A percentile compares a stretch with the other conserved stretches of the same genome.
Evolutionary conservation across 2,888 invertebrate species (phyloP).

Genomic region (Thelaira solivaga): DNA sequence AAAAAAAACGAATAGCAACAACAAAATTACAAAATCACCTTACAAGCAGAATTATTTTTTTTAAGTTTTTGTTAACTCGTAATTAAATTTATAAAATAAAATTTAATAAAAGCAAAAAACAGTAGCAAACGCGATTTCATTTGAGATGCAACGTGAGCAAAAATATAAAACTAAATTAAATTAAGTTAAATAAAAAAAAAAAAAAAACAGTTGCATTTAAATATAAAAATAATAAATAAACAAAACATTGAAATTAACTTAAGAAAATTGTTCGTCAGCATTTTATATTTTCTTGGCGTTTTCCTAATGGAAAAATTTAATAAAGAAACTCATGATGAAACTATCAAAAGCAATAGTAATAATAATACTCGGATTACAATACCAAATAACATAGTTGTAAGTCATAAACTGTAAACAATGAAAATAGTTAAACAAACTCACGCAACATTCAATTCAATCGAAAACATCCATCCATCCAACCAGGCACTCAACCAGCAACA

Average conservation of each 20-base stretch:
- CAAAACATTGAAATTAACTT: conserved; percentile 4
- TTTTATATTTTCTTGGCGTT: not conserved
- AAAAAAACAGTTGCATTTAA: not conserved
- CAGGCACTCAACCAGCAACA: not conserved
- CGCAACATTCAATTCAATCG: conserved; percentile 16
- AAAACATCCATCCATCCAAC: not conserved
- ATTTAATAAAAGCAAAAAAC: conserved; percentile 35
- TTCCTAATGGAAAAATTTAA: conserved; percentile 33
- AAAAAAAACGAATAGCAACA: too few relatives aligned
- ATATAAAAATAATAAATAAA: not conserved
- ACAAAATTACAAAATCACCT: too few relatives aligned
- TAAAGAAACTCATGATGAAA: conserved; percentile 15
- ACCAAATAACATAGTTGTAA: conserved; percentile 29
- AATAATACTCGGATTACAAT: conserved; percentile 16
- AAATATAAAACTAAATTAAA: conserved; percentile 10
- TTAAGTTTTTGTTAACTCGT: not conserved
- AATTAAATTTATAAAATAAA: conserved; percentile 17
- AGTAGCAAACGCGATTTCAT: conserved; percentile 42
- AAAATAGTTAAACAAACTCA: conserved; percentile 44
- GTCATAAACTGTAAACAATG: conserved; percentile 46
- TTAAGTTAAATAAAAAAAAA: too few relatives aligned
- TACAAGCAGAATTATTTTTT: too few relatives aligned
- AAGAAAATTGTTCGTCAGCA: conserved; percentile 7
- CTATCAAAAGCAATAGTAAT: not conserved
- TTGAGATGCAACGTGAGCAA: conserved; percentile 13